Conservation (phyloP, 2,113 vertebrate species). For the Etheostoma cragini region DNA sequence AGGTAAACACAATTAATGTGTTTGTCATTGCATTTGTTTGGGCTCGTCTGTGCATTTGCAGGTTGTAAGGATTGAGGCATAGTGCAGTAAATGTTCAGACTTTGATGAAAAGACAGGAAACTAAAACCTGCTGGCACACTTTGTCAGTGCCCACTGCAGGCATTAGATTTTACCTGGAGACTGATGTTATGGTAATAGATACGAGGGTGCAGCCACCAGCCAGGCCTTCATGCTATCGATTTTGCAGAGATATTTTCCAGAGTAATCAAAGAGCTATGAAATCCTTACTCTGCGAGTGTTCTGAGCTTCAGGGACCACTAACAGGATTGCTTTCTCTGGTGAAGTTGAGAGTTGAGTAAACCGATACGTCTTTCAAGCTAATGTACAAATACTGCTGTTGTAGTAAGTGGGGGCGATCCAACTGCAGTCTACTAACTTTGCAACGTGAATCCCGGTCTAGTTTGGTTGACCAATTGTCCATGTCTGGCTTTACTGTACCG, state of each 20-base stretch:
- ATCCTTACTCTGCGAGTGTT: constrained; percentile 67
- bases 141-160: constrained; percentile 62
- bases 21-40: constrained; percentile 4
- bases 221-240: constrained; percentile 76
- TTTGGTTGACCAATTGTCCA: constrained; percentile 18
- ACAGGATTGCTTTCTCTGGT: constrained; percentile 76
- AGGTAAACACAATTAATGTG: constrained; percentile 26
- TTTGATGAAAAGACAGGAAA: constrained; percentile 68
- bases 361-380: constrained; percentile 54
- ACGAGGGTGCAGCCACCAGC: constrained; percentile 58
- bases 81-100: constrained; percentile 43
- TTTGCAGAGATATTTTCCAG: constrained; percentile 77
- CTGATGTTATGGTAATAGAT: constrained; percentile 76
- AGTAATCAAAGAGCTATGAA: constrained; percentile 81
- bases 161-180: constrained; percentile 70
- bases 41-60: constrained; percentile 3
- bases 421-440: constrained; percentile 23
- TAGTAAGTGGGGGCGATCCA: not conserved
- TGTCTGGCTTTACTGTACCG: constrained; percentile 5
- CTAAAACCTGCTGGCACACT: constrained; percentile 58
- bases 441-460: constrained; percentile 15
- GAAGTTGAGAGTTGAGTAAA: constrained; percentile 70
- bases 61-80: constrained; percentile 16
- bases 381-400: constrained; percentile 42
- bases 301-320: constrained; percentile 72